Percentiles rank a stretch among this genome's conserved stretches.
phyloP scores from a whole-genome alignment of 2,888 invertebrate genomes.

The Pollenia amentaria region DNA sequence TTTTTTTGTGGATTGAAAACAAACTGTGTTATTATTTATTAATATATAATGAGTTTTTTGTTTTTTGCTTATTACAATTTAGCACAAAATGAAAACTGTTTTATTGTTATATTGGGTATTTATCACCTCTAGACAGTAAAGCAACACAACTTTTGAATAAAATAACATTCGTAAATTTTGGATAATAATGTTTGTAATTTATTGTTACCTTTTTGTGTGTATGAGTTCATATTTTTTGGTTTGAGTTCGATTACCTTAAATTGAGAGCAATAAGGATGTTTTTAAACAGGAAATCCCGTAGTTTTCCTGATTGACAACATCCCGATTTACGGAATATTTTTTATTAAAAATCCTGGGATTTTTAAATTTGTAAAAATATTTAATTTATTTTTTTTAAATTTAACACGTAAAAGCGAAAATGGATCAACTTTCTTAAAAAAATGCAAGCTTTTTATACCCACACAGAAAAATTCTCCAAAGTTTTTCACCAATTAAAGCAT shows the following conservation, averaged over 20 bases:
- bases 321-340: too few species aligned
- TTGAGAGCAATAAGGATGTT: neutral
- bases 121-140: constrained; percentile 8
- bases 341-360: too few species aligned
- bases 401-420: too few species aligned
- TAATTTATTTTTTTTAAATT: too few species aligned
- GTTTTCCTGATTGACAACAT: too few species aligned
- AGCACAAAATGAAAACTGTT: constrained; percentile 17
- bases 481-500: too few species aligned
- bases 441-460: too few species aligned
- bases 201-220: neutral
- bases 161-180: neutral
- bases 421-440: too few species aligned
- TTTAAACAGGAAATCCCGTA: neutral
- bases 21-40: constrained; percentile 47
- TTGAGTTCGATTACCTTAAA: constrained; percentile 4
- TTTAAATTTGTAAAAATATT: too few species aligned
- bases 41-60: neutral
- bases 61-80: neutral
- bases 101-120: neutral
- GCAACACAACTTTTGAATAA: constrained; percentile 29
- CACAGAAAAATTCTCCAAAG: too few species aligned
- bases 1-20: constrained; percentile 19
- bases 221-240: neutral
- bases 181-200: constrained; percentile 3